Conservation (phyloP, 1,140 invertebrate species). For the Neuroterus valhalla region DNA sequence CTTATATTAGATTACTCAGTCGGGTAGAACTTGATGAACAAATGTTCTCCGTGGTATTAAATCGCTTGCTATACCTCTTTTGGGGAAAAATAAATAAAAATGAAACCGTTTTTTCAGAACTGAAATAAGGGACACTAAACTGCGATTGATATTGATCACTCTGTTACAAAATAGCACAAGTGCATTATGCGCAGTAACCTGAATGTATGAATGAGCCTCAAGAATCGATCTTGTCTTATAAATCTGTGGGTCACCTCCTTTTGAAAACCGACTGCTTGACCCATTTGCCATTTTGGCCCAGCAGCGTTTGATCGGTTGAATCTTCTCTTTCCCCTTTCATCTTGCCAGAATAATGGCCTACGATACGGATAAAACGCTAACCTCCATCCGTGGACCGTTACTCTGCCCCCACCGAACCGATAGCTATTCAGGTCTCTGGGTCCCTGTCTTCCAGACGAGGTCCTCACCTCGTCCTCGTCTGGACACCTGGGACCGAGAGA, state of each 20-base stretch:
- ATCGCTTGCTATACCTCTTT: too few species aligned
- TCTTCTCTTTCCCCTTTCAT: conserved; percentile 39
- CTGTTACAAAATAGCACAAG: conserved; percentile 21
- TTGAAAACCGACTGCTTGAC: conserved; percentile 20
- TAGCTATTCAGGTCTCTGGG: conserved; percentile 69
- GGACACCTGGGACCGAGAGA: too few species aligned
- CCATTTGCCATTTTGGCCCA: conserved; percentile 29
- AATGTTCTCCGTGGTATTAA: too few species aligned
- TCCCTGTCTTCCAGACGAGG: conserved; percentile 56
- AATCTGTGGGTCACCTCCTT: conserved; percentile 27
- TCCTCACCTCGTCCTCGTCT: too few species aligned
- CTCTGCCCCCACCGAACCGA: conserved; percentile 66
- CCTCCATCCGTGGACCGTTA: conserved; percentile 70
- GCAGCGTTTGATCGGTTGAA: conserved; percentile 19
- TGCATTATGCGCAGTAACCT: conserved; percentile 22
- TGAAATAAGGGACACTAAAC: neutral
- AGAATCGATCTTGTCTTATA: conserved; percentile 20
- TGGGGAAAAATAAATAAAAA: too few species aligned
- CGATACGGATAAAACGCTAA: conserved; percentile 63
- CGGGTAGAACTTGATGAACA: neutral
- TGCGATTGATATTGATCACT: conserved; percentile 1
- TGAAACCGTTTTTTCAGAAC: too few species aligned
- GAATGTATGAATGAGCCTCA: conserved; percentile 10
- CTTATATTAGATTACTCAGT: neutral
- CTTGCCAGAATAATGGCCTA: conserved; percentile 48